phyloP scores from a whole-genome alignment of 2,797 vertebrate genomes.

The Catharus ustulatus region DNA sequence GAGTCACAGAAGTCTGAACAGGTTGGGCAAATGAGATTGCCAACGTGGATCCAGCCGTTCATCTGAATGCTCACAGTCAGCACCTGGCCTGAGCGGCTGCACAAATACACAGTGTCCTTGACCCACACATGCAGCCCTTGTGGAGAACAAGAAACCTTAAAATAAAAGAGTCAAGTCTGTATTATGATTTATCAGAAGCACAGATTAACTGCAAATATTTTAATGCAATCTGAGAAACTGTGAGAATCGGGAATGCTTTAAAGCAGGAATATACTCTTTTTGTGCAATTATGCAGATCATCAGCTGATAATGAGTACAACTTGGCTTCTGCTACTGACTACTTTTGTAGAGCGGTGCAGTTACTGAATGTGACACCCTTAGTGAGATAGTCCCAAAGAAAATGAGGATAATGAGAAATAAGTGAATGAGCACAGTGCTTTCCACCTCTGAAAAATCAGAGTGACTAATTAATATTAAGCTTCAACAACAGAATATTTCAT shows the following conservation, averaged over 20 bases:
- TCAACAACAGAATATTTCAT: neutral
- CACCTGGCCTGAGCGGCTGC: conserved; percentile 84
- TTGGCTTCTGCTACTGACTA: neutral
- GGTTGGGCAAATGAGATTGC: conserved; percentile 89
- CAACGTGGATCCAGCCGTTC: conserved; percentile 88
- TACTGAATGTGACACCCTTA: neutral
- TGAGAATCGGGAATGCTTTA: neutral
- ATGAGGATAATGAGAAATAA: neutral
- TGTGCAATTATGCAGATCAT: neutral
- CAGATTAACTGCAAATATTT: neutral
- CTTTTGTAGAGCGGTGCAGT: neutral
- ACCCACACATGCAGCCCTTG: conserved; percentile 88
- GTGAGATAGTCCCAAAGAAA: neutral
- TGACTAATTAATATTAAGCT: neutral
- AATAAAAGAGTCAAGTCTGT: neutral
- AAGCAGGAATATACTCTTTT: neutral
- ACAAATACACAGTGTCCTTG: conserved; percentile 83
- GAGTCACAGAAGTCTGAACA: conserved; percentile 88
- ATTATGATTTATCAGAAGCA: neutral
- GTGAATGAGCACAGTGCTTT: neutral
- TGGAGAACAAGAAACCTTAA: conserved; percentile 86
- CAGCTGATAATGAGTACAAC: neutral
- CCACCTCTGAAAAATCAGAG: neutral
- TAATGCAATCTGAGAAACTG: neutral
- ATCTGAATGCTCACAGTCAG: conserved; percentile 85